These are phyloP conservation scores for Protosalanx chinensis DNA, from an alignment of 2,797 vertebrate species.

Conservation along the genomic window DNA sequence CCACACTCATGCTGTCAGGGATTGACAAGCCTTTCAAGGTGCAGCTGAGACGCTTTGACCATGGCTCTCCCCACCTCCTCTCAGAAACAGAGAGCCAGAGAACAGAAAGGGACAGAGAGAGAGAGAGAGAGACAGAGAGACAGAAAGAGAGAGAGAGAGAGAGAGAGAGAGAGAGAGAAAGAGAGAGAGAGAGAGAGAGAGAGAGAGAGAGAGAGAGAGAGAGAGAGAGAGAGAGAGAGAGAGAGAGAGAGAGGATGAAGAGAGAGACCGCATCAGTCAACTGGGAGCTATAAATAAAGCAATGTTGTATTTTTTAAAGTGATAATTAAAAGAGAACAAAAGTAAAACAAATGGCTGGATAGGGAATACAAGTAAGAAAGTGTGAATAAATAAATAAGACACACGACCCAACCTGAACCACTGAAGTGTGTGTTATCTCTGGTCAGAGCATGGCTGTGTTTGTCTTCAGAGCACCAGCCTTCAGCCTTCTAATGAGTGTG, in stretches of 20 bases:
- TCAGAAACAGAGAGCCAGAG: slow-evolving; percentile 21
- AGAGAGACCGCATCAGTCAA: slow-evolving; percentile 44
- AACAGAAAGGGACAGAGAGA: too few species aligned
- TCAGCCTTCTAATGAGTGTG: slow-evolving; percentile 25
- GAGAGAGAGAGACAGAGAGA: slow-evolving; percentile 23
- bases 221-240: slow-evolving; percentile 28
- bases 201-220: slow-evolving; percentile 14
- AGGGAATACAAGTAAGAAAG: slow-evolving; percentile 20
- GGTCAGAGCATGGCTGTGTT: slow-evolving; percentile 35
- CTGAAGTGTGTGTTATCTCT: slow-evolving; percentile 10
- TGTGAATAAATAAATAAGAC: slow-evolving; percentile 6
- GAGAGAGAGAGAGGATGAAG: slow-evolving; percentile 25
- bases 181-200: slow-evolving; percentile 22
- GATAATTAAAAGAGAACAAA: slow-evolving; percentile 33
- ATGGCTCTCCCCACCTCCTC: slow-evolving; percentile 41
- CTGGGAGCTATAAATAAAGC: slow-evolving; percentile 50
- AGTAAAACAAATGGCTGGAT: slow-evolving; percentile 17
- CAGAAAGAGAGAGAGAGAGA: slow-evolving; percentile 21
- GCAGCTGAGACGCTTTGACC: slow-evolving; percentile 50
- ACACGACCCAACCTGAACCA: slow-evolving; percentile 11
- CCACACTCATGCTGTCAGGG: slow-evolving; percentile 47
- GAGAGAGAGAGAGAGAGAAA: slow-evolving; percentile 12
- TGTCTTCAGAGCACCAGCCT: slow-evolving; percentile 29
- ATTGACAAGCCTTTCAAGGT: slow-evolving; percentile 53
- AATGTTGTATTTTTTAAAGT: slow-evolving; percentile 38